Percentiles rank a stretch among this genome's conserved stretches.
Conservation (phyloP, 2,113 vertebrate genomes). For the Petrocephalus zakoni region DNA sequence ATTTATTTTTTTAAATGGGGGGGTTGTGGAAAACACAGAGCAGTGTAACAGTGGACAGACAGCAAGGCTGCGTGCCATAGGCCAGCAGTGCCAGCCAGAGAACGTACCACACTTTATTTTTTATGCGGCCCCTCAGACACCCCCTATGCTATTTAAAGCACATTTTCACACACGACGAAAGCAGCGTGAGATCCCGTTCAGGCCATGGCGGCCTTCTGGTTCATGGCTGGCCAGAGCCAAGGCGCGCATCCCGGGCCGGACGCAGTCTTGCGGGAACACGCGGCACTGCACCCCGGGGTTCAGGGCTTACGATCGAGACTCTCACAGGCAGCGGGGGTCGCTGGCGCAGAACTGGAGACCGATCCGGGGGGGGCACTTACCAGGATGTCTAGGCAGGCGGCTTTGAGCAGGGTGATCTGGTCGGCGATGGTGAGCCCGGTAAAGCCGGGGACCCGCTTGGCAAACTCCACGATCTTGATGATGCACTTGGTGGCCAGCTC, state of each 20-base stretch:
- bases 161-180: neutral
- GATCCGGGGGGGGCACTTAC: slow-evolving; percentile 51
- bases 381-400: slow-evolving; percentile 93
- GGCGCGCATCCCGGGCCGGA: neutral
- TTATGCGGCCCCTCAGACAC: too few species aligned
- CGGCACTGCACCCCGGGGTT: neutral
- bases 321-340: neutral
- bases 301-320: neutral
- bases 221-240: neutral
- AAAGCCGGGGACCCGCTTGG: slow-evolving; percentile 94
- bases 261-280: neutral
- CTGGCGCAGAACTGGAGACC: neutral
- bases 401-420: slow-evolving; percentile 97
- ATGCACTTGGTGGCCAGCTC: slow-evolving; percentile 99
- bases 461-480: slow-evolving; percentile 99
- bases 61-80: neutral
- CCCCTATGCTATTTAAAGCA: neutral
- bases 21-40: too few species aligned
- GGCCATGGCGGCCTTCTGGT: too few species aligned
- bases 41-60: neutral
- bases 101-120: neutral
- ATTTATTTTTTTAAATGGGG: neutral
- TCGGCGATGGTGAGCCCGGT: slow-evolving; percentile 92
- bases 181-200: neutral
- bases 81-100: neutral